These are phyloP conservation scores for Kryptolebias marmoratus DNA, from an alignment of 2,113 vertebrate species.

Conservation along the genomic window DNA sequence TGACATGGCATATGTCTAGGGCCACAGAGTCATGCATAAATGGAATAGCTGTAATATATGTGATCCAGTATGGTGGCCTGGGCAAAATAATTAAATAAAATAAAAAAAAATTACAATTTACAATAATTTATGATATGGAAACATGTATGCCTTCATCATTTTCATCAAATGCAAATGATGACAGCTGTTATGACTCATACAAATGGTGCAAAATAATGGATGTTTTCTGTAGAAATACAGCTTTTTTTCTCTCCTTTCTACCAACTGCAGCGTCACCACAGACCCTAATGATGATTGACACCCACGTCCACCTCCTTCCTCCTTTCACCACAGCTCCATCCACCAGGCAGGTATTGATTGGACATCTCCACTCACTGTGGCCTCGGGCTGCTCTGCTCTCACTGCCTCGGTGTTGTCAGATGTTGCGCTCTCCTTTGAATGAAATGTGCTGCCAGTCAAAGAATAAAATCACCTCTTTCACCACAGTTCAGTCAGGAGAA, in stretches of 20 bases:
- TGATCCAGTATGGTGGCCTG: constrained; percentile 6
- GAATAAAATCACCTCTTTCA: neutral
- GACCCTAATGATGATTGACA: constrained; percentile 10
- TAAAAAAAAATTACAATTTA: constrained; percentile 6
- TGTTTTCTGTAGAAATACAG: neutral
- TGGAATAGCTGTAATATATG: constrained; percentile 19
- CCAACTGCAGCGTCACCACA: neutral
- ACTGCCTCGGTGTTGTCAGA: neutral
- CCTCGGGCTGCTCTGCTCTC: neutral
- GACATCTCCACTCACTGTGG: neutral
- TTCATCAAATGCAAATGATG: constrained; percentile 7
- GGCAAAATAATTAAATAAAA: neutral
- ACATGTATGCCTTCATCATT: neutral
- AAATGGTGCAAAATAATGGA: neutral
- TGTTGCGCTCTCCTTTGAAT: neutral
- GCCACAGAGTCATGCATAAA: constrained; percentile 42
- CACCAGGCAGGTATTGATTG: constrained; percentile 11
- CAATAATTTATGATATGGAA: constrained; percentile 17
- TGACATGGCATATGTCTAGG: constrained; percentile 20
- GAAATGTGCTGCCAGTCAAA: neutral
- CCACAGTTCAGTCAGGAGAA: neutral
- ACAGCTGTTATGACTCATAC: constrained; percentile 15
- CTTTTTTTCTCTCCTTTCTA: neutral
- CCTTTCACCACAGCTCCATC: constrained; percentile 1
- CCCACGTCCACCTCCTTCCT: neutral